A percentile compares a stretch with the other conserved stretches of the same genome.
These are phyloP conservation scores for Hoplodrina blanda DNA, from an alignment of 2,888 invertebrate species.

Conservation along the genomic window DNA sequence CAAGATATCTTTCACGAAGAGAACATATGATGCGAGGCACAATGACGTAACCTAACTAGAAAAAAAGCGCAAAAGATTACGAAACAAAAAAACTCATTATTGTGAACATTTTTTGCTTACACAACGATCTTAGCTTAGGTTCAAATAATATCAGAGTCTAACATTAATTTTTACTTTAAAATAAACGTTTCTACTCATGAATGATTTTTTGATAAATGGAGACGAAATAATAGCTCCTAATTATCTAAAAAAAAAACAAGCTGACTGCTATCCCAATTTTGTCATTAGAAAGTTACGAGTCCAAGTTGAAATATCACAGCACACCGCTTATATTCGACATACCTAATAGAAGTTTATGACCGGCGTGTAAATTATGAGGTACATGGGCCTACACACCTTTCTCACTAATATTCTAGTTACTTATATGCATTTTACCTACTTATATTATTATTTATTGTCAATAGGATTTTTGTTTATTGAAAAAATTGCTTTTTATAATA, in stretches of 20 bases:
- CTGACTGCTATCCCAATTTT: slow-evolving; percentile 31
- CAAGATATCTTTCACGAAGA: slow-evolving; percentile 93
- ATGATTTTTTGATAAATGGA: slow-evolving; percentile 17
- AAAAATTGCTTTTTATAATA: slow-evolving; percentile 31
- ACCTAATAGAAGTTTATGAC: neutral
- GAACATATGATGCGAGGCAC: slow-evolving; percentile 83
- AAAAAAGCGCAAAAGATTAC: slow-evolving; percentile 48
- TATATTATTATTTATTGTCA: neutral
- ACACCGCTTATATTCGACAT: slow-evolving; percentile 26
- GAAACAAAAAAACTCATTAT: slow-evolving; percentile 35
- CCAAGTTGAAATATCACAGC: slow-evolving; percentile 19
- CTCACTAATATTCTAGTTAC: neutral
- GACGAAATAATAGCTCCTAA: slow-evolving; percentile 19
- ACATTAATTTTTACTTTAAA: slow-evolving; percentile 4
- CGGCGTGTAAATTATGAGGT: slow-evolving; percentile 1
- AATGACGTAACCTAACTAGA: slow-evolving; percentile 58
- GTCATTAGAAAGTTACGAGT: slow-evolving; percentile 53
- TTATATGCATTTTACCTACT: slow-evolving; percentile 21
- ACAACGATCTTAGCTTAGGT: neutral
- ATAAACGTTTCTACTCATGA: neutral
- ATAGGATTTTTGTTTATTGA: slow-evolving; percentile 18
- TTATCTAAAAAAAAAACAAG: slow-evolving; percentile 18
- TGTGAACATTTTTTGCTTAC: slow-evolving; percentile 45
- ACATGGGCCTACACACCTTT: slow-evolving; percentile 12
- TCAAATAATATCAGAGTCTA: slow-evolving; percentile 8